Evolutionary conservation across 2,113 vertebrate species (phyloP), one percentile per base, ranked within the genome.

Genomic region (Dicentrarchus labrax): DNA sequence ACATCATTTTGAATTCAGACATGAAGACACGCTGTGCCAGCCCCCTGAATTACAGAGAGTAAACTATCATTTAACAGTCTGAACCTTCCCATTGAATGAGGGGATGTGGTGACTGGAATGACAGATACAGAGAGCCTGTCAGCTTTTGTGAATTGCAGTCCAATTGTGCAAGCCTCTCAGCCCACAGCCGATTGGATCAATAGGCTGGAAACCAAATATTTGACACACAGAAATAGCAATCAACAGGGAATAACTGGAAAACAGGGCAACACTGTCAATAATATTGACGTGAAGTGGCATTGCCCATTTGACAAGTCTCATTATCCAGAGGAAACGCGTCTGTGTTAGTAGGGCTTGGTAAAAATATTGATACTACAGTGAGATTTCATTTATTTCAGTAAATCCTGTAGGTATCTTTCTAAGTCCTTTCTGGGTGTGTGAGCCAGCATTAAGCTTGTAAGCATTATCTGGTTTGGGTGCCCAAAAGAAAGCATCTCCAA

Each of bases 201-300:
- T 72, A 78, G 74, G 62, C 57, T 56, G 64, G 59, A 81, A 83
- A 77, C 74, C 54, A 82, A 91, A 91, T 87, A 88, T 92, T 84
- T 90, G 61, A 88, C 71, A 70, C 12, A 66, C 57, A 61, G 66
- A 93, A 80, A 82, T 43, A 72, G 68, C 71, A 82, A 73, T 82
- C 65, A 75, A 72, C 54, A 80, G 41, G 54, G 51, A 62, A 81
- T 79, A 82, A 77, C 43, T 69, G 38, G 24, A 38, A 76, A 79
- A 80, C 64, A 22, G 56, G 36, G 15, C 10, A 59, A 61, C 12
- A 8, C 30, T 53, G 72, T 68, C 88, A 79, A 88, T 90, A 77
- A 54, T 76, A 89, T 67, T 53, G 67, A 90, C 47, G 70, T 0
- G 2, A 41, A 83, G 24, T 22, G 54, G 79, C 69, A 70, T 72